Evolutionary conservation across 2,113 vertebrate genomes (phyloP), one percentile per base, ranked within the genome.

Genomic region (Scatophagus argus): DNA sequence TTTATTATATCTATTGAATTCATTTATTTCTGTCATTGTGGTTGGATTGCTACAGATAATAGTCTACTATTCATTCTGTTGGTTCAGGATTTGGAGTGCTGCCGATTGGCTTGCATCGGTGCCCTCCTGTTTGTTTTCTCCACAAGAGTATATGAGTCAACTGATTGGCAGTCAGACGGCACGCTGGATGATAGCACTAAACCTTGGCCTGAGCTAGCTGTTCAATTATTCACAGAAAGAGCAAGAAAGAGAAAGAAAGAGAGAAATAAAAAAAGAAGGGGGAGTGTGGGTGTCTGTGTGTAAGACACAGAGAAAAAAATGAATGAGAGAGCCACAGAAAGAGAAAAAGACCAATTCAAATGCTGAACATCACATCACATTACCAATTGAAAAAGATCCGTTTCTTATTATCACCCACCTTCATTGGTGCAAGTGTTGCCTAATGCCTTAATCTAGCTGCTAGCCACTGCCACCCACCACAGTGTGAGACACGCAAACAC

Each of bases 191-290:
- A 88, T 74, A 78, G 79, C 25, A 29, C 70, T 79, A 86, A 88
- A 87, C 84, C 86, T 79, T 85, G 73, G 87, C 77, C 71, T 9
- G 13, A 56, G 73, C 73, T 64, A 51, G 68, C 79, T 73, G 56
- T 83, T 90, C 87, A 89, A 84, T 91, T 87, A 89, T 88, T 88
- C 85, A 89, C 59, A 74, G 62, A 77, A 69, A 87, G 61, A 72
- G 73, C 23, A 56, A 79, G 49, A 54, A 23, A 62, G 54, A 56
- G 70, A 60, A 23, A 71, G 12, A 60, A 66, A 56, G 23, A 39
- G n/a, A n/a, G n/a, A n/a, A n/a, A n/a, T n/a, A n/a, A n/a, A n/a
- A n/a, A n/a, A n/a, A n/a, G n/a, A 51, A 41, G 3, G 19, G 51
- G 23, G 16, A 1, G 51, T 16, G 54, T 67, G 16, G 55, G 64